Evolutionary conservation across 2,113 vertebrate species (phyloP), one percentile per base, ranked within the genome.

Genomic region (Epinephelus fuscoguttatus): DNA sequence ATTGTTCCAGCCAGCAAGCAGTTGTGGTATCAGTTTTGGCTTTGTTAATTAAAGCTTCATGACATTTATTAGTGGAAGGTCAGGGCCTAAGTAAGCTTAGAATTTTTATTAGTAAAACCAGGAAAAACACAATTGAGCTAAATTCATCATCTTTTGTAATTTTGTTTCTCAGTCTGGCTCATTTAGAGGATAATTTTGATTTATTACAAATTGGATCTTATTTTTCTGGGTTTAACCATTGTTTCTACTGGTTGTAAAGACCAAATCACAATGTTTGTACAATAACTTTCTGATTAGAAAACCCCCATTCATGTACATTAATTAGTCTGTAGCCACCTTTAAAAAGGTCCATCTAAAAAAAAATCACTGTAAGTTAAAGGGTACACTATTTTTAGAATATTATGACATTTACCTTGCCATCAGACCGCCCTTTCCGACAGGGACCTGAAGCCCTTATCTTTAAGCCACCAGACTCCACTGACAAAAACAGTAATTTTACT

Each of bases 61-160:
- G 33, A 30, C 10, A n/a, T 80, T 68, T 68, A 6, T 68, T 9
- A 79, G 56, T 27, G n/a, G n/a, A 14, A 4, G n/a, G 7, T 45
- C 37, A 40, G 19, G 50, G 27, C 42, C 19, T 0, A 15, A 40
- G 23, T 49, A 3, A 56, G 27, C 55, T 15, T 9, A 15, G 40
- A 7, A 14, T 60, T 72, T 73, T 68, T 30, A 53, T 60, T 18
- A 57, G n/a, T 15, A 8, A 47, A 33, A 40, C 49, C 18, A 47
- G 12, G 23, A 85, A 64, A 56, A 53, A 50, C 23, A 23, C 27
- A n/a, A 30, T 37, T 47, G 40, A 47, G 5, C 70, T 79, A 78
- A 75, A 79, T 66, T 13, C 17, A 66, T 53, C 33, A n/a, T 53
- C 19, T 15, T 67, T 81, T 76, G 42, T 75, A n/a, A 60, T 55